Conservation (phyloP, 2,888 invertebrate genomes). For the Apodemia duryi region DNA sequence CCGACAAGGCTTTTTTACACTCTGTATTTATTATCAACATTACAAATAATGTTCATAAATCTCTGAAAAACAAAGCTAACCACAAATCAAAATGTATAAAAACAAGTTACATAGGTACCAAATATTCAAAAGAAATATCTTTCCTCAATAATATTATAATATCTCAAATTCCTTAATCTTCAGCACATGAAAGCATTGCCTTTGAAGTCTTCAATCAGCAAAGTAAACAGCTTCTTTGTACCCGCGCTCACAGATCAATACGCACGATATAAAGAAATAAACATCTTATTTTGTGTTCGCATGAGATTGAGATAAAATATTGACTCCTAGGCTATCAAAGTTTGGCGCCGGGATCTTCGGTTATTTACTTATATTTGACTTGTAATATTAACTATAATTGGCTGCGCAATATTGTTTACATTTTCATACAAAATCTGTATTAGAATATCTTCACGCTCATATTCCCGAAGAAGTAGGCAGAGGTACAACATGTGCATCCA, state of each 20-base stretch:
- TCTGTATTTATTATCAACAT: too few relatives aligned
- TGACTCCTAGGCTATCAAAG: neutral
- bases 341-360: neutral
- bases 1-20: too few relatives aligned
- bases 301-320: neutral
- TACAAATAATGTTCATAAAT: too few relatives aligned
- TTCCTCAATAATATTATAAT: conserved; percentile 7
- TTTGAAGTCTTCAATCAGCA: conserved; percentile 18
- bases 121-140: neutral
- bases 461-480: too few relatives aligned
- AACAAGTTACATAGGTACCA: neutral
- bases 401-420: too few relatives aligned
- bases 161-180: conserved; percentile 9
- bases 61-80: neutral
- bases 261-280: conserved; percentile 7
- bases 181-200: conserved; percentile 6
- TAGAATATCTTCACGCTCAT: too few relatives aligned
- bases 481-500: too few relatives aligned
- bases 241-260: conserved; percentile 8
- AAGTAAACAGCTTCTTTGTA: conserved; percentile 12
- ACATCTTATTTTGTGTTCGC: conserved; percentile 7
- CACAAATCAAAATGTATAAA: neutral
- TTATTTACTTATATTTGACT: neutral
- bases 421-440: too few relatives aligned
- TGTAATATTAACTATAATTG: too few relatives aligned